Evolutionary conservation across 2,888 invertebrate genomes (phyloP).

Genomic region (Synergus itoensis): DNA sequence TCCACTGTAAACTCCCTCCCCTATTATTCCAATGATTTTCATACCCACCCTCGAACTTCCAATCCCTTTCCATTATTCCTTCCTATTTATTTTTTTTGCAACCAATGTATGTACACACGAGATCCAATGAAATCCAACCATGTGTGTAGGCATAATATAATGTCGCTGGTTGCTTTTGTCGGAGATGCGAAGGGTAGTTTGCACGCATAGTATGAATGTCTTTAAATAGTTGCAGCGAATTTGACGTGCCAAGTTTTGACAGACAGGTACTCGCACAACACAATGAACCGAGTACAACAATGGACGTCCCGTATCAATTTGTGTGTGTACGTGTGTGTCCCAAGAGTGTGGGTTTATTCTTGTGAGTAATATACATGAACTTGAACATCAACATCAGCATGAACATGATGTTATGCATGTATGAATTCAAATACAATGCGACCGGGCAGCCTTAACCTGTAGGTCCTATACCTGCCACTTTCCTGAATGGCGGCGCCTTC

Average conservation of each 20-base stretch:
- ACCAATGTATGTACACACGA: background rate
- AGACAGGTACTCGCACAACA: constrained; percentile 62
- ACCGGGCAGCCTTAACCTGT: constrained; percentile 23
- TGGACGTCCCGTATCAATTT: constrained; percentile 12
- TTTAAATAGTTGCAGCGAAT: constrained; percentile 35
- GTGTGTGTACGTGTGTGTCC: background rate
- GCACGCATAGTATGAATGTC: constrained; percentile 28
- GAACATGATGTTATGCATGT: constrained; percentile 22
- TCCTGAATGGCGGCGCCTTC: constrained; percentile 30
- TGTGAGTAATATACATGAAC: background rate
- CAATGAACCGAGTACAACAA: constrained; percentile 51
- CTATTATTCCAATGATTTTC: background rate
- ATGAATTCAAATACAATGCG: constrained; percentile 27
- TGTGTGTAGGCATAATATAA: constrained; percentile 3
- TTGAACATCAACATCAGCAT: background rate
- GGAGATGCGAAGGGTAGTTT: constrained; percentile 11
- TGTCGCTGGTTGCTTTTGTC: constrained; percentile 11
- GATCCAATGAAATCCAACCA: constrained; percentile 1
- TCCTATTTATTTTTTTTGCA: background rate
- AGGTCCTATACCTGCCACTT: constrained; percentile 34
- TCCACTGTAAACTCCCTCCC: background rate
- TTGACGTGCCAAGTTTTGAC: constrained; percentile 67
- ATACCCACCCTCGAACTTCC: background rate
- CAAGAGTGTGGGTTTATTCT: background rate
- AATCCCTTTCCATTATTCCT: background rate